These are phyloP conservation scores for Neelides sp. DNA, from an alignment of 1,140 invertebrate species.

Conservation along the genomic window DNA sequence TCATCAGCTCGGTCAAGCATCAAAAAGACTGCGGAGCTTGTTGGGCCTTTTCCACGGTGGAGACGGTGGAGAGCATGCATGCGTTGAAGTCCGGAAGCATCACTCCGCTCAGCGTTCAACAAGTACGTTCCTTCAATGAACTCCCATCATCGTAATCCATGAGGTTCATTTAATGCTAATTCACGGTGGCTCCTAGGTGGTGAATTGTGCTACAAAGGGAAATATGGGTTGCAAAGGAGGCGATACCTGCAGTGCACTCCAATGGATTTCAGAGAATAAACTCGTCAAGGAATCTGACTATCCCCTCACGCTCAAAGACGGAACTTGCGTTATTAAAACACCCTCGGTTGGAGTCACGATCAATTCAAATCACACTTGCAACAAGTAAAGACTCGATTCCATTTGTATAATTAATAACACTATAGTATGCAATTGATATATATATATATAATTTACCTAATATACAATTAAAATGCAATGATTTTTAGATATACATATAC, in stretches of 20 bases:
- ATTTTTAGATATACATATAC: no score
- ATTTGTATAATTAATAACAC: no score
- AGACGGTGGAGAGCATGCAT: conserved; percentile 62
- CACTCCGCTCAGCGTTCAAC: conserved; percentile 57
- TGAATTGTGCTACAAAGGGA: conserved; percentile 61
- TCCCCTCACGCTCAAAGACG: conserved; percentile 48
- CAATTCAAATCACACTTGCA: conserved; percentile 39
- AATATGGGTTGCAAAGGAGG: conserved; percentile 69
- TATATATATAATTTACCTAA: no score
- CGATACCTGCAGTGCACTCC: conserved; percentile 60
- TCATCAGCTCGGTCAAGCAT: conserved; percentile 54
- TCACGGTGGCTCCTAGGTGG: no score
- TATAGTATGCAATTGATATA: no score
- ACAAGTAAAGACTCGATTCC: no score
- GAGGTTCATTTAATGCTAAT: conserved; percentile 14
- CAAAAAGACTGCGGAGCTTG: conserved; percentile 71
- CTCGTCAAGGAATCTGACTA: conserved; percentile 50
- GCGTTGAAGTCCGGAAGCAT: conserved; percentile 52
- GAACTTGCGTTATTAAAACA: conserved; percentile 41
- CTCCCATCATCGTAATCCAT: neutral
- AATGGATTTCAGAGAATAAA: conserved; percentile 53
- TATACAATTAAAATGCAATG: no score
- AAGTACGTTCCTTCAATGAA: conserved; percentile 36
- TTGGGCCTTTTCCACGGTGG: conserved; percentile 72
- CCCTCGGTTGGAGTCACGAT: conserved; percentile 33